Evolutionary conservation across 2,113 vertebrate genomes (phyloP).

Genomic region (Rhizomys pruinosus): DNA sequence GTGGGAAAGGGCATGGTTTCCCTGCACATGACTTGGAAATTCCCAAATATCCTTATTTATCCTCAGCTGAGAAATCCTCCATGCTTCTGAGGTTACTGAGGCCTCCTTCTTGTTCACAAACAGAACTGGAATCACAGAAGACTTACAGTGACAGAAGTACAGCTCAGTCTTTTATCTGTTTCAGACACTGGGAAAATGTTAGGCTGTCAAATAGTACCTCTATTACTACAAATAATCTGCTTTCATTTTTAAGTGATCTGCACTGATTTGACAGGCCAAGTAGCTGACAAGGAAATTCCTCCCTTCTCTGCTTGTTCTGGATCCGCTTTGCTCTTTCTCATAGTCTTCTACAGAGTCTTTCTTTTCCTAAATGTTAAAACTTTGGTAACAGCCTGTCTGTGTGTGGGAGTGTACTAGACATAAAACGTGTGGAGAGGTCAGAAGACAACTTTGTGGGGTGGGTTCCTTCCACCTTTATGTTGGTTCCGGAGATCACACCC

Average conservation of each 20-base stretch:
- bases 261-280: constrained; percentile 51
- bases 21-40: neutral
- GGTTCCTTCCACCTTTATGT: neutral
- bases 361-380: neutral
- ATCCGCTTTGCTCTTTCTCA: constrained; percentile 10
- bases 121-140: neutral
- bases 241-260: too few species aligned
- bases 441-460: too few species aligned
- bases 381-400: too few species aligned
- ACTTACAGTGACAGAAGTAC: neutral
- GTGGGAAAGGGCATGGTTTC: neutral
- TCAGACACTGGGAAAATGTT: neutral
- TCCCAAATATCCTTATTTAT: neutral
- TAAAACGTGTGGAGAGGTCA: neutral
- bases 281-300: constrained; percentile 32
- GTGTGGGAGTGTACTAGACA: neutral
- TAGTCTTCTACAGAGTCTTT: constrained; percentile 12
- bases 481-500: neutral
- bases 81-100: neutral
- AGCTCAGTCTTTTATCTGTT: neutral
- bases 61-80: constrained; percentile 12
- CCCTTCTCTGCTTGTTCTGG: neutral
- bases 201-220: neutral
- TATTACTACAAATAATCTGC: neutral
- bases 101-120: constrained; percentile 4